A percentile compares a stretch with the other conserved stretches of the same genome.
phyloP scores from a whole-genome alignment of 2,888 invertebrate genomes.

The Megamerina dolium region DNA sequence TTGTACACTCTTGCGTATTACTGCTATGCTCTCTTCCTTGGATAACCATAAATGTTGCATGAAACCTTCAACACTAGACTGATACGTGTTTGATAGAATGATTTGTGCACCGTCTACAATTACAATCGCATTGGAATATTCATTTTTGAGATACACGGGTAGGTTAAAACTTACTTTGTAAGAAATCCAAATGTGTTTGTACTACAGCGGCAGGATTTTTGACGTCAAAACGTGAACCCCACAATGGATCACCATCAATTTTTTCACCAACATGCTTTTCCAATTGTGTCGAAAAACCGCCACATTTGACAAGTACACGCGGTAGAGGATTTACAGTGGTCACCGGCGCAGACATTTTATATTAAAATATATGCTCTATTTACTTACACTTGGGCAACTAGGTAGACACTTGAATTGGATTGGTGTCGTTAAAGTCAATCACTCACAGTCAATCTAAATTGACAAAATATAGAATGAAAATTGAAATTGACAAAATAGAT shows the following conservation, averaged over 20 bases:
- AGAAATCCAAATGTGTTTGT: conserved; percentile 72
- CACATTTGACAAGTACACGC: conserved; percentile 57
- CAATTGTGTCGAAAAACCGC: conserved; percentile 76
- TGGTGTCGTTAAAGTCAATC: neutral
- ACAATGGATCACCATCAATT: conserved; percentile 79
- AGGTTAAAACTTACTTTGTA: conserved; percentile 55
- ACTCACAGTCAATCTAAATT: no score
- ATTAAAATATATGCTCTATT: neutral
- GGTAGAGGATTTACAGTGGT: neutral
- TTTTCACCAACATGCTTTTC: conserved; percentile 65
- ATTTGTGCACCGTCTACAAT: conserved; percentile 77
- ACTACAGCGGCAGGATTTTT: conserved; percentile 72
- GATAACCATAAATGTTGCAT: conserved; percentile 63
- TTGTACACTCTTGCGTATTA: conserved; percentile 68
- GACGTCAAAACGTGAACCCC: conserved; percentile 77
- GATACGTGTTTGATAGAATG: conserved; percentile 83
- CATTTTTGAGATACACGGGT: neutral
- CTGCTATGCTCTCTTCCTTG: conserved; percentile 59
- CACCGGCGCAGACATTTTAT: no score
- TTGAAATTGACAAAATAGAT: no score
- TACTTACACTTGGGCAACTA: neutral
- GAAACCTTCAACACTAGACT: conserved; percentile 74
- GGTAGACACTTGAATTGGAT: neutral
- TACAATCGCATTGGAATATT: neutral
- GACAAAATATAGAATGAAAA: no score